These are phyloP conservation scores for Tetramorium parvispinum DNA, from an alignment of 1,140 invertebrate species.

Conservation along the genomic window DNA sequence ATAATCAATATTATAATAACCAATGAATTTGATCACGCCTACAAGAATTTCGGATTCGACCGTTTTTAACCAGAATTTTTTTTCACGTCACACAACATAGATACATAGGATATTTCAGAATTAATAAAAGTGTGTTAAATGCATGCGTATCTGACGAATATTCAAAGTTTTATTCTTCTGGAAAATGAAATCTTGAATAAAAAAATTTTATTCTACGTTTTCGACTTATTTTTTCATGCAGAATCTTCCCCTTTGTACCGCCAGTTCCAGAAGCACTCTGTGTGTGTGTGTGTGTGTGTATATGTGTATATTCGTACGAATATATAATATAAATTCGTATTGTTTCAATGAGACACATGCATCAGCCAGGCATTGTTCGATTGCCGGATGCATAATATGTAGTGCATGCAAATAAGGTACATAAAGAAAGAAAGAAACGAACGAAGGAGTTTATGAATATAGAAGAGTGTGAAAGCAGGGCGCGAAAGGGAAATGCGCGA, in stretches of 20 bases:
- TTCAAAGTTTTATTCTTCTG: no score
- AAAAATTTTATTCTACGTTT: background rate
- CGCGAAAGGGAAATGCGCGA: background rate
- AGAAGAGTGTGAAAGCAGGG: background rate
- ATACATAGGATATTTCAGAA: no score
- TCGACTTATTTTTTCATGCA: background rate
- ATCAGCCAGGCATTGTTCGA: conserved; percentile 10
- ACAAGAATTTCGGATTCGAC: no score
- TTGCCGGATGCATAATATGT: background rate
- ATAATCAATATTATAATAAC: no score
- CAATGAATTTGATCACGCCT: no score
- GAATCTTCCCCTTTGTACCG: no score
- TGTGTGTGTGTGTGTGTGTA: no score
- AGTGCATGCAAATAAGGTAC: background rate
- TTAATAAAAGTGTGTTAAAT: no score
- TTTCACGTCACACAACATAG: no score
- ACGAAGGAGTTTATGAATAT: background rate
- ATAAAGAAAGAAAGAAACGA: background rate
- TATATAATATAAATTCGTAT: conserved; percentile 6
- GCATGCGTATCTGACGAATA: background rate
- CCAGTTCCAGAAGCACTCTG: no score
- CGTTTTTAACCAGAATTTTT: no score
- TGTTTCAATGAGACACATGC: conserved; percentile 1
- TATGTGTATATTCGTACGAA: no score
- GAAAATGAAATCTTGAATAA: background rate